Evolutionary conservation across 2,113 vertebrate genomes (phyloP).

Genomic region (Acrocephalus kingi): DNA sequence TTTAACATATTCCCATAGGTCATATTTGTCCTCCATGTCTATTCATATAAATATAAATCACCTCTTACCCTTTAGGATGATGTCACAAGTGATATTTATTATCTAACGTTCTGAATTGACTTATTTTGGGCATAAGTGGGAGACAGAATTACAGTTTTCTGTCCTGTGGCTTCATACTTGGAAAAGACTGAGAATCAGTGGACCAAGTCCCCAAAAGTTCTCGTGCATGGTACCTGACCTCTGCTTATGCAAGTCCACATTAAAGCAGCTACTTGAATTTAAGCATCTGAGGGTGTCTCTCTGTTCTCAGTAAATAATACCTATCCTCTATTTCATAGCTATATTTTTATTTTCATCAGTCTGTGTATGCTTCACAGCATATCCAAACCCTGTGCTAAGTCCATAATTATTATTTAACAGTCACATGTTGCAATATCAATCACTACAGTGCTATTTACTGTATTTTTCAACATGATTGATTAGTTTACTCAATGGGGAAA

Average conservation of each 20-base stretch:
- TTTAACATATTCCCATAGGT: constrained; percentile 55
- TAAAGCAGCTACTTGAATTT: neutral
- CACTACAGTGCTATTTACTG: neutral
- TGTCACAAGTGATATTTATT: constrained; percentile 56
- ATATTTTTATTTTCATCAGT: neutral
- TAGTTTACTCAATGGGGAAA: neutral
- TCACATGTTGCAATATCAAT: neutral
- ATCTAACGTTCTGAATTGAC: constrained; percentile 4
- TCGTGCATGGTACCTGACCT: neutral
- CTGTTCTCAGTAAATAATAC: neutral
- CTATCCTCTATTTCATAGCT: neutral
- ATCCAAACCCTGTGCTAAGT: neutral
- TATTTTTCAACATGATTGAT: neutral
- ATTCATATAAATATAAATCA: constrained; percentile 35
- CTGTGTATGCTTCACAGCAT: neutral
- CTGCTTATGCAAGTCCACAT: neutral
- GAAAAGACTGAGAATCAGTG: neutral
- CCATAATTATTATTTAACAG: neutral
- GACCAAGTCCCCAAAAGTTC: neutral
- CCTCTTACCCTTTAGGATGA: constrained; percentile 66
- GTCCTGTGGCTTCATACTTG: neutral
- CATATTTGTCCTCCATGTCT: constrained; percentile 52
- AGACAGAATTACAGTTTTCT: neutral
- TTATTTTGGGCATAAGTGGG: neutral
- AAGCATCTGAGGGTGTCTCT: neutral